Evolutionary conservation across 2,113 vertebrate species (phyloP).

Genomic region (Hyla sarda): DNA sequence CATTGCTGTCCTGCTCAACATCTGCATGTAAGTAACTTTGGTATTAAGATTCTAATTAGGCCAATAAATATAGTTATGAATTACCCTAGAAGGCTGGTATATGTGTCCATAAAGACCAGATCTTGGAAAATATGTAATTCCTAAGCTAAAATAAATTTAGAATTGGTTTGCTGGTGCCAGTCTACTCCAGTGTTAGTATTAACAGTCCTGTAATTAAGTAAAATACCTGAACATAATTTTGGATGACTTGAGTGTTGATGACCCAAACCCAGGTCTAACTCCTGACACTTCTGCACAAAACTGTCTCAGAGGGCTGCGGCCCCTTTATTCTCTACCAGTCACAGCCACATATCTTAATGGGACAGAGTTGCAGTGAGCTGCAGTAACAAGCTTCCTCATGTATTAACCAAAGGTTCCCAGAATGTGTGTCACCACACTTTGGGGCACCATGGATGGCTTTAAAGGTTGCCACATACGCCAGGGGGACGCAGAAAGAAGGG

Average conservation of each 20-base stretch:
- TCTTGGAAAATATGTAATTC: conserved; percentile 24
- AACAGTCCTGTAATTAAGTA: background rate
- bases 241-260: background rate
- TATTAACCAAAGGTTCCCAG: too few relatives aligned
- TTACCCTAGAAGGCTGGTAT: conserved; percentile 57
- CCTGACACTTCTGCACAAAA: too few relatives aligned
- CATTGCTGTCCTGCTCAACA: conserved; percentile 11
- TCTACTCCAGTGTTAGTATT: background rate
- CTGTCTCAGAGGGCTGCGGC: too few relatives aligned
- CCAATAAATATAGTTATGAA: conserved; percentile 56
- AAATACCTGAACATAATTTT: background rate
- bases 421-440: too few relatives aligned
- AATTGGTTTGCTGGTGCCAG: background rate
- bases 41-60: conserved; percentile 55
- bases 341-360: too few relatives aligned
- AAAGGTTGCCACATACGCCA: too few relatives aligned
- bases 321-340: too few relatives aligned
- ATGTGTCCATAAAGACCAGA: conserved; percentile 38
- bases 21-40: conserved; percentile 54
- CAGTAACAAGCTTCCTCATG: too few relatives aligned
- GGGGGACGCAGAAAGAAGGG: too few relatives aligned
- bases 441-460: too few relatives aligned
- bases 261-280: too few relatives aligned
- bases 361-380: too few relatives aligned
- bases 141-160: conserved; percentile 35